Conservation (phyloP, 1,140 invertebrate species). For the Drosophila teissieri region DNA sequence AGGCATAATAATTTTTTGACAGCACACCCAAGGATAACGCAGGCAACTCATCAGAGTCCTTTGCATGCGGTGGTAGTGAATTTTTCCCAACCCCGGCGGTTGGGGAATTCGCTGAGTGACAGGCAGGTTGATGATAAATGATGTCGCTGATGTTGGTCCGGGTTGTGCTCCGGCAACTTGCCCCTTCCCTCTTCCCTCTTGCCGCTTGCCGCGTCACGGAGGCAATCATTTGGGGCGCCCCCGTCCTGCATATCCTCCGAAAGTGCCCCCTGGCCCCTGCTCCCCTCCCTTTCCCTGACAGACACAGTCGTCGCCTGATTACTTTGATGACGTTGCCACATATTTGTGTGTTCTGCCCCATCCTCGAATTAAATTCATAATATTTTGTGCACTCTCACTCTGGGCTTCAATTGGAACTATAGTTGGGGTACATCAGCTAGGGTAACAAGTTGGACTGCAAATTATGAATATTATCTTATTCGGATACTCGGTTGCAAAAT, state of each 20-base stretch:
- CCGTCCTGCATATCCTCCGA: conserved; percentile 11
- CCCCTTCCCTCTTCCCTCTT: conserved; percentile 21
- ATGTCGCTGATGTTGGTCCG: conserved; percentile 79
- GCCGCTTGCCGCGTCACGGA: conserved; percentile 73
- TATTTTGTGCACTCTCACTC: conserved; percentile 70
- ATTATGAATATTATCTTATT: no score
- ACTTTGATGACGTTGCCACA: conserved; percentile 82
- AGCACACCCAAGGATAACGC: conserved; percentile 83
- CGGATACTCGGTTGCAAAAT: no score
- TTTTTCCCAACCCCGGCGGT: conserved; percentile 16
- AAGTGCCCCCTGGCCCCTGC: conserved; percentile 38
- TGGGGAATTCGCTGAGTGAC: conserved; percentile 69
- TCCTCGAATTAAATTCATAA: conserved; percentile 39
- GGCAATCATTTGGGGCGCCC: conserved; percentile 71
- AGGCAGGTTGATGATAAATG: conserved; percentile 85
- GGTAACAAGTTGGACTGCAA: neutral
- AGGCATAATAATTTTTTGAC: conserved; percentile 85
- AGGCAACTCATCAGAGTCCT: conserved; percentile 74
- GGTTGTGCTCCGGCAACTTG: conserved; percentile 33
- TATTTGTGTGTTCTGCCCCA: conserved; percentile 52
- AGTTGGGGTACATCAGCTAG: conserved; percentile 13
- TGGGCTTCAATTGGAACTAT: conserved; percentile 1
- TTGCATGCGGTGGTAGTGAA: conserved; percentile 51
- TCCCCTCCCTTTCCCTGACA: conserved; percentile 40
- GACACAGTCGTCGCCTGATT: conserved; percentile 72